A percentile compares a stretch with the other conserved stretches of the same genome.
These are phyloP conservation scores for Ceyx cyanopectus DNA, from an alignment of 2,113 vertebrate species.

Conservation along the genomic window DNA sequence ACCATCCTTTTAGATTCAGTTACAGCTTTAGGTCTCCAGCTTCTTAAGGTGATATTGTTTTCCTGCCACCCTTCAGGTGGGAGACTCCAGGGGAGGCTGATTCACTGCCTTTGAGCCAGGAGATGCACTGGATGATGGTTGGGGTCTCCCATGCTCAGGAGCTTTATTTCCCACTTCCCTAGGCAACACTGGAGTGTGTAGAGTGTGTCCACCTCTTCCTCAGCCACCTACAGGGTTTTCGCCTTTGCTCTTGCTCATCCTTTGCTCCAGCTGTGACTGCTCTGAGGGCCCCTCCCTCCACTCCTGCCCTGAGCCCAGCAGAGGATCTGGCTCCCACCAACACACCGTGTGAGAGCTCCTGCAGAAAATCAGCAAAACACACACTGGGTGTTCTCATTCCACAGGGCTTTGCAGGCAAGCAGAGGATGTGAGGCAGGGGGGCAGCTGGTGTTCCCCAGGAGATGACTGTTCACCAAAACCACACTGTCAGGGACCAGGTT, in stretches of 20 bases:
- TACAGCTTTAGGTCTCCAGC: neutral
- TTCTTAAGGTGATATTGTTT: neutral
- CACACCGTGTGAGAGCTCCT: neutral
- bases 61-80: neutral
- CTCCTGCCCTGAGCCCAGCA: neutral
- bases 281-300: neutral
- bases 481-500: neutral
- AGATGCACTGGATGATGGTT: neutral
- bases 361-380: neutral
- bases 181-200: rapidly evolving
- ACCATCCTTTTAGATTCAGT: neutral
- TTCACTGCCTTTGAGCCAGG: neutral
- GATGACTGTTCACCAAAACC: neutral
- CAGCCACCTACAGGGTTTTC: rapidly evolving
- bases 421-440: neutral
- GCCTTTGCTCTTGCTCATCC: neutral
- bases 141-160: neutral
- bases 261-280: neutral
- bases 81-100: neutral
- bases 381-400: neutral
- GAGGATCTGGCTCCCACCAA: rapidly evolving
- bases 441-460: neutral
- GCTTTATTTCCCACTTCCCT: neutral
- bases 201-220: neutral
- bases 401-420: neutral